phyloP scores from a whole-genome alignment of 2,113 vertebrate species.

The Pogona vitticeps region DNA sequence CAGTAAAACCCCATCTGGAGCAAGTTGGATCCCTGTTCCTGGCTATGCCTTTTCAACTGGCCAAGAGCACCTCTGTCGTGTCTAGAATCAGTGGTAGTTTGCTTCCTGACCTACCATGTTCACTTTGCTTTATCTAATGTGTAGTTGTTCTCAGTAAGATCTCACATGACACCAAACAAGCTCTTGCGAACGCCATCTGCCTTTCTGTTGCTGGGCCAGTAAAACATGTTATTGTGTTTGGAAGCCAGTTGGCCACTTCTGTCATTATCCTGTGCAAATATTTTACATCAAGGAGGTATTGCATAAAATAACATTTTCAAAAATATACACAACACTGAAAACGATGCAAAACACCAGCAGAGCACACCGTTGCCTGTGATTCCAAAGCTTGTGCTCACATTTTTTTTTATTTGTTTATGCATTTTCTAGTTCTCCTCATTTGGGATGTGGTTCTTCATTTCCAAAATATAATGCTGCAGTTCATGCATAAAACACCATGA shows the following conservation, averaged over 20 bases:
- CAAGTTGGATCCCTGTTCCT: too few species aligned
- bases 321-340: constrained; percentile 22
- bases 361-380: constrained; percentile 47
- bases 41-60: too few species aligned
- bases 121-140: constrained; percentile 40
- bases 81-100: too few species aligned
- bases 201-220: constrained; percentile 54
- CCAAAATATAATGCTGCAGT: constrained; percentile 67
- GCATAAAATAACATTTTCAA: constrained; percentile 55
- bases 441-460: constrained; percentile 63
- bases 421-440: constrained; percentile 56
- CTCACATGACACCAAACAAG: constrained; percentile 37
- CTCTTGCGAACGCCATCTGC: constrained; percentile 65
- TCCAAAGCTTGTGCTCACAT: constrained; percentile 57
- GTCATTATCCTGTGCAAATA: constrained; percentile 68
- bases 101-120: constrained; percentile 50
- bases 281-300: constrained; percentile 57
- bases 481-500: constrained; percentile 61
- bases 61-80: background rate
- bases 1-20: too few species aligned
- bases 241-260: constrained; percentile 69
- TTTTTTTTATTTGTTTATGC: constrained; percentile 55
- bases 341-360: constrained; percentile 55
- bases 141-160: constrained; percentile 48
- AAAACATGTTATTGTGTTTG: constrained; percentile 61